These are phyloP conservation scores for Hemaris fuciformis DNA, from an alignment of 2,888 invertebrate genomes.

Conservation along the genomic window DNA sequence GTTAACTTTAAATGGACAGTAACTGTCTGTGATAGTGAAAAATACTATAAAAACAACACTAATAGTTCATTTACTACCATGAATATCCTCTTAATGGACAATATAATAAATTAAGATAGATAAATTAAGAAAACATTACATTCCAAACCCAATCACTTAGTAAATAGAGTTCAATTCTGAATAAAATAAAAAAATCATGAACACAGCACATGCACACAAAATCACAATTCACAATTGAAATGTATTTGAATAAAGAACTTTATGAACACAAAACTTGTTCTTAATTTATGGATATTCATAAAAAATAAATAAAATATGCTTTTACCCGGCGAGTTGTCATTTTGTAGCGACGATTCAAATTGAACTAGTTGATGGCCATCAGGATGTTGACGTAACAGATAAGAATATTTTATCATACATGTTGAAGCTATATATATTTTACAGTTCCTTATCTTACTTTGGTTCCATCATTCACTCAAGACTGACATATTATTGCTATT, in stretches of 20 bases:
- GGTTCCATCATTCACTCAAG: slow-evolving; percentile 40
- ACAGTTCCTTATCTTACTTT: slow-evolving; percentile 38
- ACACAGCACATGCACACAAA: slow-evolving; percentile 6
- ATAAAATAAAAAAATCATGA: background rate
- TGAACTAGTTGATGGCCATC: slow-evolving; percentile 63
- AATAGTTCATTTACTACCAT: background rate
- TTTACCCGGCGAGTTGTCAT: slow-evolving; percentile 74
- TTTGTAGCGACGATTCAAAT: slow-evolving; percentile 61
- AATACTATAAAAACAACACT: background rate
- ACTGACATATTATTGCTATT: slow-evolving; percentile 37
- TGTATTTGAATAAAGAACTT: background rate
- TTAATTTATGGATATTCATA: background rate
- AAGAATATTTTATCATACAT: slow-evolving; percentile 65
- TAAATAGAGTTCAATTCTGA: background rate
- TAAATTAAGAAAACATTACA: background rate
- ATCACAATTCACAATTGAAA: slow-evolving; percentile 4
- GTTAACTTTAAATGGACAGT: background rate
- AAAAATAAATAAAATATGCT: slow-evolving; percentile 26
- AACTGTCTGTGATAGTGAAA: background rate
- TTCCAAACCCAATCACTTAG: background rate
- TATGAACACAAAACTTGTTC: background rate
- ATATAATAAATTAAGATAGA: background rate
- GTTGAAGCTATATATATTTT: slow-evolving; percentile 44
- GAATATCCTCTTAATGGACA: background rate
- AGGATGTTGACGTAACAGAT: slow-evolving; percentile 64